phyloP scores from a whole-genome alignment of 2,888 invertebrate genomes.

The Hydropsyche betteni region DNA sequence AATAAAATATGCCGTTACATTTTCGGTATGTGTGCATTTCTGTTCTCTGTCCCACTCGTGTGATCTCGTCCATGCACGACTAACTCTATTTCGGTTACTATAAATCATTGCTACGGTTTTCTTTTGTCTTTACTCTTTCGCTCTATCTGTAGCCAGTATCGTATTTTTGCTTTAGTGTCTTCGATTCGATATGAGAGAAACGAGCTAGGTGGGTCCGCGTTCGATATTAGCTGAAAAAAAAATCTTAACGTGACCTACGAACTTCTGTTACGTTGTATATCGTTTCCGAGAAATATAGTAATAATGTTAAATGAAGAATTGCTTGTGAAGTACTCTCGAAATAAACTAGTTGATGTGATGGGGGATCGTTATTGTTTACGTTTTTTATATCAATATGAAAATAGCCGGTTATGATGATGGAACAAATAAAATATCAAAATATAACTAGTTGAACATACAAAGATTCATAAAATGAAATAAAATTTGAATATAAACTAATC shows the following conservation, averaged over 20 bases:
- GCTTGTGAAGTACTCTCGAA: no score
- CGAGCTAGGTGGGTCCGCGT: no score
- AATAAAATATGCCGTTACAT: slow-evolving; percentile 27
- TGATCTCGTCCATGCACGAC: slow-evolving; percentile 20
- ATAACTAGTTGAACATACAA: not conserved
- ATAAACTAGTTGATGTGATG: no score
- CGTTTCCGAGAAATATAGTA: no score
- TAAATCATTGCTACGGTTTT: slow-evolving; percentile 25
- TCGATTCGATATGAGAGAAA: not conserved
- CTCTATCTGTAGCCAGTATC: not conserved
- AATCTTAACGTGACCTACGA: no score
- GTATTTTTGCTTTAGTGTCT: not conserved
- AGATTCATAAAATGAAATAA: not conserved
- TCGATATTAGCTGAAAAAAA: no score
- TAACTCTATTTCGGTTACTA: slow-evolving; percentile 23
- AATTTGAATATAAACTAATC: not conserved
- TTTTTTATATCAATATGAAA: no score
- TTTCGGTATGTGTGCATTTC: slow-evolving; percentile 1
- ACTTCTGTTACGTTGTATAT: no score
- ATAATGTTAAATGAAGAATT: no score
- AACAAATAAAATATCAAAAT: no score
- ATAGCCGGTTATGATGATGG: no score
- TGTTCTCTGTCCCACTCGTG: slow-evolving; percentile 2
- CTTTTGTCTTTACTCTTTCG: slow-evolving; percentile 6
- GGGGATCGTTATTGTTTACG: no score